Evolutionary conservation across 2,797 vertebrate species (phyloP).

Genomic region (Tangara arthus): DNA sequence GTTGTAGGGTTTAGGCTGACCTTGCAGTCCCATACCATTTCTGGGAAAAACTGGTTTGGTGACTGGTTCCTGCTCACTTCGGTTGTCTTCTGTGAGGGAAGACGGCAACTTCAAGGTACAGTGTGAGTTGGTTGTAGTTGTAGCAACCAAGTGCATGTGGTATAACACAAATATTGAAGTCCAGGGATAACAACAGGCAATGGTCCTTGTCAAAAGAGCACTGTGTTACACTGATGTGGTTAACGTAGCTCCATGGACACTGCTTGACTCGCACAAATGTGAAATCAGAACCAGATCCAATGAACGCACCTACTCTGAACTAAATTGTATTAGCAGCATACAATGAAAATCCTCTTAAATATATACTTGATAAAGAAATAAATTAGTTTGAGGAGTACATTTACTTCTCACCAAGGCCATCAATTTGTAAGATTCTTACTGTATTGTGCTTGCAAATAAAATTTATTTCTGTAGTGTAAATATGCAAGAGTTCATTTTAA

Average conservation of each 20-base stretch:
- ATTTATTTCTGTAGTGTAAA: conserved; percentile 83
- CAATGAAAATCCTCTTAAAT: conserved; percentile 43
- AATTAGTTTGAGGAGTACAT: conserved; percentile 56
- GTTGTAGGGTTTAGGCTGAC: neutral
- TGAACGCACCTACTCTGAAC: neutral
- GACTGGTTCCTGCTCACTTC: neutral
- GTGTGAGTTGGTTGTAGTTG: neutral
- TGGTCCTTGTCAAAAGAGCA: neutral
- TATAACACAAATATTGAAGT: neutral
- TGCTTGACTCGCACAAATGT: neutral
- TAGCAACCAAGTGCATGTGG: neutral
- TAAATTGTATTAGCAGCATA: neutral
- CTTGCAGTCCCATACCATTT: neutral
- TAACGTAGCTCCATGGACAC: rapidly evolving
- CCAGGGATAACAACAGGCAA: neutral
- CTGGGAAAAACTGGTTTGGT: neutral
- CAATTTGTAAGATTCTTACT: conserved; percentile 71
- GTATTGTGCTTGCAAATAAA: conserved; percentile 79
- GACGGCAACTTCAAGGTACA: neutral
- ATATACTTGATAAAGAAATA: conserved; percentile 53
- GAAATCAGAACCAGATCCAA: neutral
- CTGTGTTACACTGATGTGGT: neutral
- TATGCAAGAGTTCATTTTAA: conserved; percentile 84
- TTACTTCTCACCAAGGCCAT: conserved; percentile 62
- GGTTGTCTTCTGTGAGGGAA: neutral